Percentiles rank a stretch among this genome's conserved stretches.
Conservation (phyloP, 1,140 invertebrate species). For the Aphelenchoides avenae region DNA sequence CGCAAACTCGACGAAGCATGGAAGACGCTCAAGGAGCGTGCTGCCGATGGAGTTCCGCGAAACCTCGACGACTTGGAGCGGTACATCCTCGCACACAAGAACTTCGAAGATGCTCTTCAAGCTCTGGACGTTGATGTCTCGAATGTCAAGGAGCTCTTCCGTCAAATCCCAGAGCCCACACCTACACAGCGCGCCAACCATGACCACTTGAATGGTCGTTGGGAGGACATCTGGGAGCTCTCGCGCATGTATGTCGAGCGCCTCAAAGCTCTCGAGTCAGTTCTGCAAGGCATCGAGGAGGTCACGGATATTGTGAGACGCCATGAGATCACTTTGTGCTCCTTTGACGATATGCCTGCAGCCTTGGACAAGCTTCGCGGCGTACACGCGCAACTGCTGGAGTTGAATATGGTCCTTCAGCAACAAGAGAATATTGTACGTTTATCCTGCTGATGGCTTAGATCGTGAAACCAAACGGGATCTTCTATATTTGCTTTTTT, state of each 20-base stretch:
- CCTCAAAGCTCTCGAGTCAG: slow-evolving; percentile 82
- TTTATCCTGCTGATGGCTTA: no score
- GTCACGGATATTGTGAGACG: slow-evolving; percentile 80
- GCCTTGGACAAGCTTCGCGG: slow-evolving; percentile 72
- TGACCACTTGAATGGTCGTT: slow-evolving; percentile 79
- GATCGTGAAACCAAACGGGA: no score
- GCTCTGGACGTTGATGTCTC: slow-evolving; percentile 72
- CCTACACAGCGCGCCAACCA: slow-evolving; percentile 79
- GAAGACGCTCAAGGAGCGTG: slow-evolving; percentile 73
- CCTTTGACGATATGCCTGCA: slow-evolving; percentile 76
- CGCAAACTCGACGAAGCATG: slow-evolving; percentile 78
- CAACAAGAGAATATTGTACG: slow-evolving; percentile 77
- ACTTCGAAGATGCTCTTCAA: slow-evolving; percentile 63
- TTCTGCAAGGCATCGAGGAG: slow-evolving; percentile 81
- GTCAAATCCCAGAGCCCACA: slow-evolving; percentile 68
- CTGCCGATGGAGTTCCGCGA: slow-evolving; percentile 74
- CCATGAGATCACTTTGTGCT: slow-evolving; percentile 81
- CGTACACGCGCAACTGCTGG: slow-evolving; percentile 64
- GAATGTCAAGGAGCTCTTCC: slow-evolving; percentile 61
- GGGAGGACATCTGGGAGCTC: slow-evolving; percentile 81
- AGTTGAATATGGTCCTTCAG: slow-evolving; percentile 65
- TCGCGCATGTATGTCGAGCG: slow-evolving; percentile 80
- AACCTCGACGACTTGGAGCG: slow-evolving; percentile 80
- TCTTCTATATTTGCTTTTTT: no score
- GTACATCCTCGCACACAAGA: slow-evolving; percentile 78